These are phyloP conservation scores for Lemur catta DNA, from an alignment of 2,797 vertebrate genomes.

Conservation along the genomic window DNA sequence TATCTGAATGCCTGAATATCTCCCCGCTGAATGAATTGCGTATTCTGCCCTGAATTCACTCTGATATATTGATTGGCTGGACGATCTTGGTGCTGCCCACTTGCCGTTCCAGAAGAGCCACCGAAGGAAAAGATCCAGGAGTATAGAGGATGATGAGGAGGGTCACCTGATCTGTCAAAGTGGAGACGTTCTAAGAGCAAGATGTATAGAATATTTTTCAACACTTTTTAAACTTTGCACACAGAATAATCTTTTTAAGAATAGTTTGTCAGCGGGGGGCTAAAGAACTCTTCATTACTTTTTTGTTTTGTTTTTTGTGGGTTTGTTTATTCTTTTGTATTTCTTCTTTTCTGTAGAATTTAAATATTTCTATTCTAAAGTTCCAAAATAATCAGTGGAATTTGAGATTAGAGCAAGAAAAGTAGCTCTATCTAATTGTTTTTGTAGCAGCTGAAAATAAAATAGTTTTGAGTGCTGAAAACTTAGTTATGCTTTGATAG, in stretches of 20 bases:
- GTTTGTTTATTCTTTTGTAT: slow-evolving; percentile 79
- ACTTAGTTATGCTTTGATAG: slow-evolving; percentile 78
- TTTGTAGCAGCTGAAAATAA: slow-evolving; percentile 77
- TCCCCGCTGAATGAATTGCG: slow-evolving; percentile 93
- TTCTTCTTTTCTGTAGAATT: slow-evolving; percentile 80
- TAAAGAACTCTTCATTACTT: slow-evolving; percentile 80
- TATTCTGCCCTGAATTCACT: slow-evolving; percentile 92
- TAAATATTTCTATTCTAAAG: slow-evolving; percentile 78
- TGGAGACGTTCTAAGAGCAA: slow-evolving; percentile 97
- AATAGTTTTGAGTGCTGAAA: slow-evolving; percentile 79
- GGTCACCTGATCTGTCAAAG: slow-evolving; percentile 97
- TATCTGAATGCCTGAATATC: slow-evolving; percentile 95
- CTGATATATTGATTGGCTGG: slow-evolving; percentile 87
- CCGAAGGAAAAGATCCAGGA: slow-evolving; percentile 93
- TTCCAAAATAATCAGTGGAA: slow-evolving; percentile 77
- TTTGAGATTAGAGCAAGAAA: slow-evolving; percentile 79
- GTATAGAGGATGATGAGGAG: slow-evolving; percentile 97
- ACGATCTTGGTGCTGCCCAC: slow-evolving; percentile 90
- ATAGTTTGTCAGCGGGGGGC: slow-evolving; percentile 80
- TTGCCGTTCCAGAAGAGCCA: slow-evolving; percentile 93
- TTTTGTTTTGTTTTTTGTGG: slow-evolving; percentile 80
- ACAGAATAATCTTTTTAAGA: slow-evolving; percentile 81
- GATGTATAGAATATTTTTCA: slow-evolving; percentile 97
- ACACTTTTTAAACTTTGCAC: slow-evolving; percentile 86
- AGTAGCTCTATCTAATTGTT: slow-evolving; percentile 77